Conservation (phyloP, 1,140 invertebrate genomes). For the Caenorhabditis briggsae region DNA sequence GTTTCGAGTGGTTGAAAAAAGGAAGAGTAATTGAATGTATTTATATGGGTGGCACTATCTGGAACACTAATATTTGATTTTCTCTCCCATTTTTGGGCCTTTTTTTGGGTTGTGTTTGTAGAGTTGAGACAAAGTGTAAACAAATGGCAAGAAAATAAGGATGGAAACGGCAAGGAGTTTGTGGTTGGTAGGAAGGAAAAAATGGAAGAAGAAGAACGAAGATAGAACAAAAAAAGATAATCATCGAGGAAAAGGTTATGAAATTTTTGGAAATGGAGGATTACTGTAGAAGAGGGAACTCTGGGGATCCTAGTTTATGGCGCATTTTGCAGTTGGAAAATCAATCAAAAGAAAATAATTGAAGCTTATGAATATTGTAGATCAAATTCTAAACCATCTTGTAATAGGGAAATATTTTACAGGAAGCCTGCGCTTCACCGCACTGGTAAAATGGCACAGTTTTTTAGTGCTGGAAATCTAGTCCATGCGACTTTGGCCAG, state of each 20-base stretch:
- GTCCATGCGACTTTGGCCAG: too few relatives aligned
- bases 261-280: neutral
- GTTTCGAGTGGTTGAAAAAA: too few relatives aligned
- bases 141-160: neutral
- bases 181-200: neutral
- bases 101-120: neutral
- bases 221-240: neutral
- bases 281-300: too few relatives aligned
- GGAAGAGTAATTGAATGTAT: neutral
- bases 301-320: too few relatives aligned
- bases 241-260: neutral
- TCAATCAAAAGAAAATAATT: too few relatives aligned
- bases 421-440: too few relatives aligned
- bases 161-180: neutral
- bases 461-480: too few relatives aligned
- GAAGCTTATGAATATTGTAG: too few relatives aligned
- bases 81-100: neutral
- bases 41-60: neutral
- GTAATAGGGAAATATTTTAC: too few relatives aligned
- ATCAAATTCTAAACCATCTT: too few relatives aligned
- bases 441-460: too few relatives aligned
- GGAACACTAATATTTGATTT: conserved; percentile 7
- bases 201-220: neutral
- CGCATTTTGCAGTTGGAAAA: too few relatives aligned
- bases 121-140: conserved; percentile 21